Base-by-base conservation (phyloP, 2,797 vertebrate species). In the Xenopus petersii region DNA sequence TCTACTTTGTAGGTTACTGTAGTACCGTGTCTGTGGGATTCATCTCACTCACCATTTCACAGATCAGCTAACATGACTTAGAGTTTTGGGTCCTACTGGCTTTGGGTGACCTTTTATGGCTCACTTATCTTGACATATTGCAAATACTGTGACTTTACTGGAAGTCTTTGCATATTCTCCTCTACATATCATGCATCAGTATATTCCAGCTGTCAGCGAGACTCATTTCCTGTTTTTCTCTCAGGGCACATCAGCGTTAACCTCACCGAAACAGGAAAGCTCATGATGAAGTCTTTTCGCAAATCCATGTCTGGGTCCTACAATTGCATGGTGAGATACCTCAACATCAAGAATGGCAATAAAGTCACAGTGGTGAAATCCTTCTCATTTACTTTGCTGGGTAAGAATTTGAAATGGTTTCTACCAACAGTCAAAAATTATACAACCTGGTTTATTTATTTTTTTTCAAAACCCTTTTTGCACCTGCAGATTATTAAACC, bases 271-370 rank as follows among this genome's bases (percentile, higher is more conserved):
- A 83, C 83, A 67, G 90, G 90, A 82, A 84, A 86, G 64, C 80
- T 92, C 75, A 79, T 83, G 73, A 12, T 91, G 76, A 80, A 79
- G 75, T 63, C 80, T 17, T 91, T 92, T 81, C 72, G 55, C 60
- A 88, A 86, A 79, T 58, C 55, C 3, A 80, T 89, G 81, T 92
- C 90, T 70, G 91, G 89, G 82, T 67, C 80, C 79, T 92, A 92
- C 71, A 84, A 80, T 9, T 92, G 91, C 70, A 87, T 73, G 10
- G 10, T 60, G 17, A 83, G 85, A 79, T 87, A 87, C 79, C 88
- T 85, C 74, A 77, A 76, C 75, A 36, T 91, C n/a, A 80, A 83
- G 75, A 80, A 75, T 11, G 82, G 77, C 0, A 84, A 85, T 2
- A 83, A 82, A 56, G 80, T 83, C 74, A 89, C 90, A 75, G 83